A percentile compares a stretch with the other conserved stretches of the same genome.
Evolutionary conservation across 2,113 vertebrate genomes (phyloP).

Genomic region (Excalfactoria chinensis): DNA sequence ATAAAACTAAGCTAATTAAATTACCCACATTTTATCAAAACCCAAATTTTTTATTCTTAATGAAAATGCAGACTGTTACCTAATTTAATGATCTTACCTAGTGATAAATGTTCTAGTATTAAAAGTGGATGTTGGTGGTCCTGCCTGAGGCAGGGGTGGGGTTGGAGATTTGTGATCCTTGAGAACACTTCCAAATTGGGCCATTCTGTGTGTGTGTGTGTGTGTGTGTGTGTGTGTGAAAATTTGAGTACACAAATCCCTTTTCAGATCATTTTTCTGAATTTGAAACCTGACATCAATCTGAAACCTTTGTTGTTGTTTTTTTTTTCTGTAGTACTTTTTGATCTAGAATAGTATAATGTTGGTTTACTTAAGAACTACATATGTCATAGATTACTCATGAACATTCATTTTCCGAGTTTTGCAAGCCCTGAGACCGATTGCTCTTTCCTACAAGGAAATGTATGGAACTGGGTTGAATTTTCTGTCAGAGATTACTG

Average conservation of each 20-base stretch:
- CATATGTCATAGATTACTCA: background rate
- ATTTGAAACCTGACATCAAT: background rate
- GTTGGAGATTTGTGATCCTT: too few species aligned
- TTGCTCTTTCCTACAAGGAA: background rate
- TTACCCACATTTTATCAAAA: background rate
- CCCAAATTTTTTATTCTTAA: background rate
- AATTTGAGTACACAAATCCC: background rate
- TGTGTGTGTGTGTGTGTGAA: too few species aligned
- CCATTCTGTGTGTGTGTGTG: too few species aligned
- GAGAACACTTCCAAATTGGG: too few species aligned
- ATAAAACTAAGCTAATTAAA: background rate
- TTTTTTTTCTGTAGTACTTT: background rate
- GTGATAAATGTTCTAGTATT: too few species aligned
- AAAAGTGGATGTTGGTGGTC: too few species aligned
- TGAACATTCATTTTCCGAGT: background rate
- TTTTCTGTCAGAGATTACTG: background rate
- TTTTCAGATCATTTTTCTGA: background rate
- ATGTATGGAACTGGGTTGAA: background rate
- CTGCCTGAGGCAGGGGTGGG: too few species aligned
- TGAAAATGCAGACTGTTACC: background rate
- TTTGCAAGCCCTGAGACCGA: background rate
- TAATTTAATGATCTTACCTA: background rate
- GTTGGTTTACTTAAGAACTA: background rate
- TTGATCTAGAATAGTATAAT: background rate
- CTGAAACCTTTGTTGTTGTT: background rate